Evolutionary conservation across 1,140 invertebrate species (phyloP), one percentile per base, ranked within the genome.

Genomic region (Drosophila gunungcola): DNA sequence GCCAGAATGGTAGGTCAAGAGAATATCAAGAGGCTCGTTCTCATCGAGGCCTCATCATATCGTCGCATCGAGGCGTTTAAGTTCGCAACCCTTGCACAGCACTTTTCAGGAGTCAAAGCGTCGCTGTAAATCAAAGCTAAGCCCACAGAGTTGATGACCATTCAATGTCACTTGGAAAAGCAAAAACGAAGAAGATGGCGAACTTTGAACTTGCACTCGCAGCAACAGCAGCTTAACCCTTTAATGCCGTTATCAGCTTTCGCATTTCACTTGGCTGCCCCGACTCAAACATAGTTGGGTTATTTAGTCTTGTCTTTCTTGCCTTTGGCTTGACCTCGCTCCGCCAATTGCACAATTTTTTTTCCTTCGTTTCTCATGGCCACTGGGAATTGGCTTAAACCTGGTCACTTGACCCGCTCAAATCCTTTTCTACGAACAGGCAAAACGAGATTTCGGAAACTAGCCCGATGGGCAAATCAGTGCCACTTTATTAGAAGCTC

Each of bases 111-210:
- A 73, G 67, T 76, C 79, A 83, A 69, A 45, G 79, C 63, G 49
- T 61, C 16, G 64, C 82, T 62, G 76, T 88, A 88, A 88, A 88
- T 88, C 83, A 88, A 89, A 80, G 84, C 84, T 88, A 89, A 88
- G 83, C 67, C 79, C 53, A 52, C 38, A 41, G 78, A 73, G 72
- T 83, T 88, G 83, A 88, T 88, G 83, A 73, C 67, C 84, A 79
- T 72, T 86, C 67, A 79, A 78, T 60, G 63, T 80, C 64, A 79
- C 54, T 73, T 80, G 55, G 80, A 45, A 42, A 39, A 4, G 9
- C 5, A 13, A 32, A 4, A n/a, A 39, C 6, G 25, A 13, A 12
- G 38, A n/a, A 34, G 32, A 29, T 58, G 29, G 55, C 46, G 70
- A 86, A 88, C 82, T 88, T 88, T 86, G 82, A 86, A 86, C 82